Evolutionary conservation across 2,888 invertebrate genomes (phyloP).

Genomic region (Zygaena filipendulae): DNA sequence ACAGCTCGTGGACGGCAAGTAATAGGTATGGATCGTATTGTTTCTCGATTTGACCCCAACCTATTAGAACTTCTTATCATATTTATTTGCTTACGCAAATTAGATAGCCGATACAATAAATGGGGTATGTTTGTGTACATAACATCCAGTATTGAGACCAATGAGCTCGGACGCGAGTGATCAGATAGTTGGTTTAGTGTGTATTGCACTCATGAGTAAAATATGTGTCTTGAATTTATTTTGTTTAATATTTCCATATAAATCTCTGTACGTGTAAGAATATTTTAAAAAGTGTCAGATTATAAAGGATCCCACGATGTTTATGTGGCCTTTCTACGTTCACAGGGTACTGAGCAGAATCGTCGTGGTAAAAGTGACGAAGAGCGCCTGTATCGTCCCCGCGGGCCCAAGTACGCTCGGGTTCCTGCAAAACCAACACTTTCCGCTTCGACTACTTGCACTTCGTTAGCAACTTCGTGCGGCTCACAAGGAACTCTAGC

Average conservation of each 20-base stretch:
- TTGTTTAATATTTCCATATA: too few relatives aligned
- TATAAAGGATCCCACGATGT: conserved; percentile 12
- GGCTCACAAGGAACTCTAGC: conserved; percentile 56
- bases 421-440: conserved; percentile 62
- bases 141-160: conserved; percentile 41
- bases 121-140: conserved; percentile 51
- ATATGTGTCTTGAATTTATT: too few relatives aligned
- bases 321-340: too few relatives aligned
- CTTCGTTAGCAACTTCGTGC: conserved; percentile 66
- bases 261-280: too few relatives aligned
- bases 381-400: conserved; percentile 45
- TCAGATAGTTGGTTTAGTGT: too few relatives aligned
- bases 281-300: conserved; percentile 25
- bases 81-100: conserved; percentile 45
- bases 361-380: conserved; percentile 56
- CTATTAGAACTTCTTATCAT: conserved; percentile 42
- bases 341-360: conserved; percentile 48
- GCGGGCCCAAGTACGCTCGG: conserved; percentile 57
- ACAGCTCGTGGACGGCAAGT: conserved; percentile 43
- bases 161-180: conserved; percentile 32
- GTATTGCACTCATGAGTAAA: too few relatives aligned
- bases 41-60: conserved; percentile 50
- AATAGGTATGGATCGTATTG: conserved; percentile 25
- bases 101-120: conserved; percentile 62
- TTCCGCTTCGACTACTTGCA: conserved; percentile 70